Percentiles rank a stretch among this genome's conserved stretches.
phyloP scores from a whole-genome alignment of 2,797 vertebrate genomes.

The Botia kubotai region DNA sequence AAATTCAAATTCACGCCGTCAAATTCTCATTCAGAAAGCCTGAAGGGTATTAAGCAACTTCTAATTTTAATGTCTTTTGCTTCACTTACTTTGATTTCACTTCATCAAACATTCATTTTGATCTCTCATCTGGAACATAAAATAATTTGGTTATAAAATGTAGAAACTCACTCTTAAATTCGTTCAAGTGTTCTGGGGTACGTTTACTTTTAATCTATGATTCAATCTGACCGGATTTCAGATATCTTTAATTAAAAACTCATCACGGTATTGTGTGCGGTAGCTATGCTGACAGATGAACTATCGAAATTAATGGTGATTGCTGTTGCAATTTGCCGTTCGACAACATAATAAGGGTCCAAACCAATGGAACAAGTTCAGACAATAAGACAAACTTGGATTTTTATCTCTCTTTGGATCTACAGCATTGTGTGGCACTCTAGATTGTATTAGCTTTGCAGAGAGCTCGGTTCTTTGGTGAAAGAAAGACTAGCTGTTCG shows the following conservation, averaged over 20 bases:
- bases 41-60: not conserved
- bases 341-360: not conserved
- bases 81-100: not conserved
- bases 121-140: constrained; percentile 27
- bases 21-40: not conserved
- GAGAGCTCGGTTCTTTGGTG: not conserved
- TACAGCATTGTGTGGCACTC: not conserved
- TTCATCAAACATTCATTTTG: constrained; percentile 17
- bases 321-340: not conserved
- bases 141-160: constrained; percentile 19
- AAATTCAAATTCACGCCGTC: not conserved
- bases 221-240: not conserved
- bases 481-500: constrained; percentile 24
- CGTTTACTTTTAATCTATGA: constrained; percentile 4
- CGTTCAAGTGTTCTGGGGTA: not conserved
- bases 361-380: not conserved
- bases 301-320: not conserved
- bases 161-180: constrained; percentile 5
- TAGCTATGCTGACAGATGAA: not conserved
- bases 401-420: not conserved
- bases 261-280: not conserved
- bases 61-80: not conserved
- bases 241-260: not conserved
- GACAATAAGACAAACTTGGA: not conserved
- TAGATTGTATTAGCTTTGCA: not conserved